Conservation (phyloP, 2,888 invertebrate genomes). For the Apotomis betuletana region DNA sequence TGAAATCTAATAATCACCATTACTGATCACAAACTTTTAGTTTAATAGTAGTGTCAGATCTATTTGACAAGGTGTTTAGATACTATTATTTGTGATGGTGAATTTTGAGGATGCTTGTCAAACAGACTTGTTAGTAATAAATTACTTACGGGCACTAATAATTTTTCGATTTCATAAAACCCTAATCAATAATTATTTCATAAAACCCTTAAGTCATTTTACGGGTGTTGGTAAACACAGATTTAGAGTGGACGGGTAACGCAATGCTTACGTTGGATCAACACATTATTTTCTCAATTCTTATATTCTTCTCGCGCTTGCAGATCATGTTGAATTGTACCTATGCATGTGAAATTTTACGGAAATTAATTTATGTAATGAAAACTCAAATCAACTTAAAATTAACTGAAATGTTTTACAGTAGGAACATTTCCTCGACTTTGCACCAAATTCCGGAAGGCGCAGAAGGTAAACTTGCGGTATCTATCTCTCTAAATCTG, state of each 20-base stretch:
- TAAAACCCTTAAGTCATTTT: not conserved
- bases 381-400: not conserved
- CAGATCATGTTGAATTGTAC: not conserved
- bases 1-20: too few relatives aligned
- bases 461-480: constrained; percentile 27
- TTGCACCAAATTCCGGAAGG: constrained; percentile 17
- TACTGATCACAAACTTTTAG: too few relatives aligned
- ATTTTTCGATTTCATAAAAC: too few relatives aligned
- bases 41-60: too few relatives aligned
- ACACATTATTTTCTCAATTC: not conserved
- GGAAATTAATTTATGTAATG: not conserved
- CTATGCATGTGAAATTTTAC: not conserved
- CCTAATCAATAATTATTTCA: too few relatives aligned
- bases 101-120: too few relatives aligned
- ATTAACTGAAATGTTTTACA: constrained; percentile 21
- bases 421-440: constrained; percentile 14
- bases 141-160: too few relatives aligned
- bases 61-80: too few relatives aligned
- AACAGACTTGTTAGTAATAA: too few relatives aligned
- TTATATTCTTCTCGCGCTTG: not conserved
- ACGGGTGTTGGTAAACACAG: constrained; percentile 19
- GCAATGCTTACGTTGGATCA: not conserved
- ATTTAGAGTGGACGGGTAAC: constrained; percentile 23
- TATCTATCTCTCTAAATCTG: constrained; percentile 29
- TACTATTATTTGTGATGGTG: too few relatives aligned